phyloP scores from a whole-genome alignment of 2,797 vertebrate genomes.

The Acipenser ruthenus region DNA sequence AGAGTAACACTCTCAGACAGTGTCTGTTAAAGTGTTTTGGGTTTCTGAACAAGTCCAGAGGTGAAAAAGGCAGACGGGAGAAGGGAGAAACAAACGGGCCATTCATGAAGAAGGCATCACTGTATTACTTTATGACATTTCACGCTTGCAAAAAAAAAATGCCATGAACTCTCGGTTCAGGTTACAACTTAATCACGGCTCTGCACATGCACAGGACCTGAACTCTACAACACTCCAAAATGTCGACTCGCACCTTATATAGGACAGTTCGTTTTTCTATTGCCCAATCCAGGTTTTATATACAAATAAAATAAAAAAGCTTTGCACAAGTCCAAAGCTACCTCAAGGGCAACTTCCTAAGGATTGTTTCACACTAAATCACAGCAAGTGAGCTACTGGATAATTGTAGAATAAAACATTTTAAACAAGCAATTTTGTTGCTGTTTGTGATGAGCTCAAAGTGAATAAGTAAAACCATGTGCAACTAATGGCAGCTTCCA shows the following conservation, averaged over 20 bases:
- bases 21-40: slow-evolving; percentile 34
- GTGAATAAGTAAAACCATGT: slow-evolving; percentile 1
- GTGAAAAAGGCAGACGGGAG: slow-evolving; percentile 26
- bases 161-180: slow-evolving; percentile 20
- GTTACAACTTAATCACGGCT: neutral
- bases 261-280: no score
- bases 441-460: slow-evolving; percentile 7
- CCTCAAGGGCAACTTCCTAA: neutral
- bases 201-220: slow-evolving; percentile 13
- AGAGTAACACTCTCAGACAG: neutral
- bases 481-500: neutral
- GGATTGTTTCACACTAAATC: neutral
- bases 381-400: neutral
- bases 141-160: slow-evolving; percentile 9
- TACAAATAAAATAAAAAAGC: no score
- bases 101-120: slow-evolving; percentile 31
- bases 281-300: no score
- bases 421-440: slow-evolving; percentile 1
- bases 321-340: no score
- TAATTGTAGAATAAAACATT: neutral
- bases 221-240: slow-evolving; percentile 18
- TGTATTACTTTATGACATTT: slow-evolving; percentile 18
- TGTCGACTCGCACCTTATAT: neutral
- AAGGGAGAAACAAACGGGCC: slow-evolving; percentile 30
- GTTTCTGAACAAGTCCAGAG: slow-evolving; percentile 25